Conservation (phyloP, 1,140 invertebrate genomes). For the Brachystomella parvula region DNA sequence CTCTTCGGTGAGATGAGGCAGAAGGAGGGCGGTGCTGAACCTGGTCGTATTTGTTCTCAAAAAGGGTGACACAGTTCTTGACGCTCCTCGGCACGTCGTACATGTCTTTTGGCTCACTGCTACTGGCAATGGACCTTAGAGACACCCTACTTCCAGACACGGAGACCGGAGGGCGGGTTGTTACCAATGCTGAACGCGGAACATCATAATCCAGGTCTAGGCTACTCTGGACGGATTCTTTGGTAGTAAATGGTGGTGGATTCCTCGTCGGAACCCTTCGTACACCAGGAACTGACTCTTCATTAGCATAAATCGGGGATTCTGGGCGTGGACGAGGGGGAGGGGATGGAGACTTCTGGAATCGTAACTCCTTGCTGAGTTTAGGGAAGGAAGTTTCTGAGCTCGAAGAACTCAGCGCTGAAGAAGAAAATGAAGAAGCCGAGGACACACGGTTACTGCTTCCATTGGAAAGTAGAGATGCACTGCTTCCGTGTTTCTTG, state of each 20-base stretch:
- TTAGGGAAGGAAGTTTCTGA: no score
- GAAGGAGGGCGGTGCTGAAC: background rate
- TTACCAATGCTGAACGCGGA: background rate
- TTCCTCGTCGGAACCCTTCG: background rate
- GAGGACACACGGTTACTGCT: slow-evolving; percentile 12
- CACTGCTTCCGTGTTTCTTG: background rate
- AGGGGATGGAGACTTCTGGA: background rate
- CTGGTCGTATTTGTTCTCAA: slow-evolving; percentile 26
- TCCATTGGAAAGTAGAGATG: background rate
- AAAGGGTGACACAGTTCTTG: slow-evolving; percentile 21
- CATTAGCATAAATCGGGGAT: slow-evolving; percentile 8
- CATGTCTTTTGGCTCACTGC: slow-evolving; percentile 13
- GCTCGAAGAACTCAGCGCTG: background rate
- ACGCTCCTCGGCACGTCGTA: slow-evolving; percentile 12
- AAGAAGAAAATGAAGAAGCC: background rate
- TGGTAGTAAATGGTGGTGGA: background rate
- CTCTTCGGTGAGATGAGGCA: background rate
- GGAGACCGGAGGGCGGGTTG: slow-evolving; percentile 17
- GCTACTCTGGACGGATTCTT: background rate
- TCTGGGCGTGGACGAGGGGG: background rate
- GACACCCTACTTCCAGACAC: slow-evolving; percentile 24
- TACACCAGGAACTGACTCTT: background rate
- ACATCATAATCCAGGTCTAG: slow-evolving; percentile 16
- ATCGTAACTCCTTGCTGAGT: background rate
- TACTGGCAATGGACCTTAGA: slow-evolving; percentile 19